Conservation (phyloP, 2,797 vertebrate genomes). For the Pantherophis alleghaniensis region DNA sequence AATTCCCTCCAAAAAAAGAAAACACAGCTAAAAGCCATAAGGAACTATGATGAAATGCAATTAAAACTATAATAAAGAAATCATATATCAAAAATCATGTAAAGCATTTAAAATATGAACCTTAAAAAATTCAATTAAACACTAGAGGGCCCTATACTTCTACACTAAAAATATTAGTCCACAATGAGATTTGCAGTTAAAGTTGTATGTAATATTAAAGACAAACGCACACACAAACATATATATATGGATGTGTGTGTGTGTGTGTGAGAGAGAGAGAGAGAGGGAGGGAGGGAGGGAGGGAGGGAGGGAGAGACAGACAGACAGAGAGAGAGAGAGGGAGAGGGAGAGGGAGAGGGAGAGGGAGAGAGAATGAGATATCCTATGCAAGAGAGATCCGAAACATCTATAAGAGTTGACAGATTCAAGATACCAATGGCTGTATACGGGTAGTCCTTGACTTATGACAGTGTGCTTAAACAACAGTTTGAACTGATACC, state of each 20-base stretch:
- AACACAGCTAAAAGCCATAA: neutral
- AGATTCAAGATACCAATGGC: neutral
- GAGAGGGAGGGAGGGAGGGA: too few relatives aligned
- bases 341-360: too few relatives aligned
- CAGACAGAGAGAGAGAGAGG: too few relatives aligned
- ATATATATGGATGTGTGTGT: too few relatives aligned
- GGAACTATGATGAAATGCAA: neutral
- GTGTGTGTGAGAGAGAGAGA: too few relatives aligned
- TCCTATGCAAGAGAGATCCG: neutral
- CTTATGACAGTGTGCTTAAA: neutral
- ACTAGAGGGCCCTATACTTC: slow-evolving; percentile 54
- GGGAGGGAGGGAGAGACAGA: too few relatives aligned
- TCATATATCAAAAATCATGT: neutral
- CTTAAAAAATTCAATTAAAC: slow-evolving; percentile 12
- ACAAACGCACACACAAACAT: too few relatives aligned
- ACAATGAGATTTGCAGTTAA: rapidly evolving
- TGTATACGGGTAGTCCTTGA: neutral
- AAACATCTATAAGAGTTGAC: neutral
- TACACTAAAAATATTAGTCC: neutral
- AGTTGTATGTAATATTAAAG: neutral
- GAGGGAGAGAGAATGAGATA: too few relatives aligned
- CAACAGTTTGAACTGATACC: neutral
- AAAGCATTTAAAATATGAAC: neutral
- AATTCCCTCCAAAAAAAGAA: neutral
- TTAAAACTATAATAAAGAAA: neutral